Evolutionary conservation across 2,797 vertebrate species (phyloP).

Genomic region (Hafferia zeledoni): DNA sequence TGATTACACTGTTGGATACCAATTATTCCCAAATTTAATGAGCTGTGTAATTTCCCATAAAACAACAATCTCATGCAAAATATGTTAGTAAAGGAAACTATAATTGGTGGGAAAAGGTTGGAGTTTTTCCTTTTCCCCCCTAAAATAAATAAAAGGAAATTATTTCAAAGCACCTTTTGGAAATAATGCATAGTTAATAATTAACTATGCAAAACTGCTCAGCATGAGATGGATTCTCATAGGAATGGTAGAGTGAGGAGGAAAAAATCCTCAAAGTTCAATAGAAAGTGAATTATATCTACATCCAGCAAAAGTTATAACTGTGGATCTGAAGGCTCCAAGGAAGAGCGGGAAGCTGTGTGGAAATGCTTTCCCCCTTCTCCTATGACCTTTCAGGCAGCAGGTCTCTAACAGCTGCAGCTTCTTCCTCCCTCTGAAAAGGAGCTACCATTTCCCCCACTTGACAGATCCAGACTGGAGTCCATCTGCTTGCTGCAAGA

Average conservation of each 20-base stretch:
- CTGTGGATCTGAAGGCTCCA: background rate
- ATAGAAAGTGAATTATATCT: background rate
- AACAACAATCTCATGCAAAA: constrained; percentile 32
- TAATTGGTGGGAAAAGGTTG: background rate
- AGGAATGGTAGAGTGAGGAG: background rate
- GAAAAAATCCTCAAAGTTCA: background rate
- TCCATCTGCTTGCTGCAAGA: background rate
- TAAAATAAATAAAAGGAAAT: constrained; percentile 31
- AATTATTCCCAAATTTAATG: constrained; percentile 40
- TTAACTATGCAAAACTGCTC: constrained; percentile 20
- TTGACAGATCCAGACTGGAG: background rate
- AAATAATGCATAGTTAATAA: background rate
- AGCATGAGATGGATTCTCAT: background rate
- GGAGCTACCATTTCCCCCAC: background rate
- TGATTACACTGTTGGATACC: constrained; percentile 18
- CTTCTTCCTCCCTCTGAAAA: constrained; percentile 4
- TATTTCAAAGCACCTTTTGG: background rate
- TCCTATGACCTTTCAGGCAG: constrained; percentile 29
- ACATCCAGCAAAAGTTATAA: background rate
- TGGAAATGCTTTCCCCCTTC: background rate
- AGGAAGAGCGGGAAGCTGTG: background rate
- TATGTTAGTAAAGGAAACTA: constrained; percentile 23
- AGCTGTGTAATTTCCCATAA: constrained; percentile 34
- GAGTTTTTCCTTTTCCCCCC: background rate
- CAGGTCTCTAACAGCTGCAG: background rate